phyloP scores from a whole-genome alignment of 2,888 invertebrate species.

The Tetramorium bicarinatum region DNA sequence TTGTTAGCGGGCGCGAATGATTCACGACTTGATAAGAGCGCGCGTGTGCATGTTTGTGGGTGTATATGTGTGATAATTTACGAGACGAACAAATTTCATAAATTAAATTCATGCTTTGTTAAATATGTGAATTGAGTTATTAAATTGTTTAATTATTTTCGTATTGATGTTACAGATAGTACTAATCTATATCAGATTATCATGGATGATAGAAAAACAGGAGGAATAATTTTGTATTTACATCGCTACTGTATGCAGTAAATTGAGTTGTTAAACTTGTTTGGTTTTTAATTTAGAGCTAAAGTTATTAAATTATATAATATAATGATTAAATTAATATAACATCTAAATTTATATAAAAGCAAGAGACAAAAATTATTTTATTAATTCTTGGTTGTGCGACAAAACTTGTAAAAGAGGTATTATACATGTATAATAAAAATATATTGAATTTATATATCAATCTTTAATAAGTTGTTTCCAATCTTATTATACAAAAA shows the following conservation, averaged over 20 bases:
- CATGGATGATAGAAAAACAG: not conserved
- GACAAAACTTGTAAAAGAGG: not conserved
- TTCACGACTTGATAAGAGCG: conserved; percentile 34
- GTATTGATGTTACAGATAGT: not conserved
- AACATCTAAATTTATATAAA: not conserved
- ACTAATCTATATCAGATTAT: not conserved
- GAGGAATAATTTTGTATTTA: not conserved
- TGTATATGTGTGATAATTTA: not conserved
- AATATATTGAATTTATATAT: not conserved
- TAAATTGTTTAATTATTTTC: conserved; percentile 15
- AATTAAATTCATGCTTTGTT: conserved; percentile 11
- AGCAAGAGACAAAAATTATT: not conserved
- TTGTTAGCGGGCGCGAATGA: conserved; percentile 20
- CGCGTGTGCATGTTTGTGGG: too few relatives aligned
- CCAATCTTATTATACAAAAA: not conserved
- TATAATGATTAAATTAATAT: not conserved
- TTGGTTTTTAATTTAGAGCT: not conserved
- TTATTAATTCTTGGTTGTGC: not conserved
- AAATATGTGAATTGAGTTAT: conserved; percentile 21
- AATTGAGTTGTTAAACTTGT: not conserved
- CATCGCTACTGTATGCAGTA: not conserved
- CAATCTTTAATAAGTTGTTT: not conserved
- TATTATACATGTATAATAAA: not conserved
- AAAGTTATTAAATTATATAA: not conserved
- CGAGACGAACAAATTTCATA: not conserved